Base-by-base conservation (phyloP, 2,797 vertebrate genomes). In the Notamacropus eugenii region DNA sequence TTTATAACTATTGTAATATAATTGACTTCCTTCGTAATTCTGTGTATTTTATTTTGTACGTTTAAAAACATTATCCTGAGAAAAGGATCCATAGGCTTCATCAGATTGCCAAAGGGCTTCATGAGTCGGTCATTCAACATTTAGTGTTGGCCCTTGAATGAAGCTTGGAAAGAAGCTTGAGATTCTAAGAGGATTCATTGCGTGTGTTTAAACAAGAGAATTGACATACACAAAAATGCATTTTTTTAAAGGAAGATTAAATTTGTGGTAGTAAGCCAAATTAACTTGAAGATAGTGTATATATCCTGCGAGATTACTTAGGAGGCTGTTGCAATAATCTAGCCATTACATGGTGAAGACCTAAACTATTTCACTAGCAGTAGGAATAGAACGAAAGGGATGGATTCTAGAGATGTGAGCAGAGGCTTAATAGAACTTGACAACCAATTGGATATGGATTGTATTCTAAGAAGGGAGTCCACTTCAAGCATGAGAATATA, bases 341-440 rank as follows among this genome's bases (percentile, higher is more conserved):
- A 40, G n/a, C n/a, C 6, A 40, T 74, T 40, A 22, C n/a, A 22
- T 74, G n/a, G 31, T 93, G 34, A 91, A 62, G 14, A 74, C n/a
- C 52, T 90, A 56, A 62, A 59, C 40, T 93, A 92, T 8, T 74
- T 12, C 19, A 56, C 12, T 54, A 59, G 29, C 57, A 55, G 52
- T 87, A 62, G 31, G 19, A 34, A 58, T 90, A 11, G 28, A 91
- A 90, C 90, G 22, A 24, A 91, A 90, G 91, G 96, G 87, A 95
- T 90, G 54, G 59, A 92, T 56, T n/a, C 34, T 34, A 8, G 46
- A 62, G 90, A 87, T 19, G 54, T 58, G 74, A 74, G n/a, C n/a
- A 74, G 22, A 74, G 67, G 40, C 16, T 67, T n/a, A n/a, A 74
- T 74, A 74, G 67, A 54, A 93, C 19, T 27, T 52, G 52, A 6